Percentiles rank a stretch among this genome's conserved stretches.
These are phyloP conservation scores for Alligator sinensis DNA, from an alignment of 2,113 vertebrate species.

Conservation along the genomic window DNA sequence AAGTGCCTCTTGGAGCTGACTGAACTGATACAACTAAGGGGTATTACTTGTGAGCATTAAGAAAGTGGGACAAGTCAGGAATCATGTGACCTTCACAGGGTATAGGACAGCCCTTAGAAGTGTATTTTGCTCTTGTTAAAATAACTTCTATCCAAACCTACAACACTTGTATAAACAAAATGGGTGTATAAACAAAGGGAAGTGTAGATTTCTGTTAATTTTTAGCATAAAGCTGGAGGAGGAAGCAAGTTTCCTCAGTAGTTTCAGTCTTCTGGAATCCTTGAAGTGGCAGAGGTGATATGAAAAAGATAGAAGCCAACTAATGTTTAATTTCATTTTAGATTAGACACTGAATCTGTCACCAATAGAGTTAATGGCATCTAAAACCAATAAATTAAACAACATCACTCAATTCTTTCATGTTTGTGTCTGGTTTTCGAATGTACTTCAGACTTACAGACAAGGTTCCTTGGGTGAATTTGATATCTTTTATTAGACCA, in stretches of 20 bases:
- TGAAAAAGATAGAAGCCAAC: background rate
- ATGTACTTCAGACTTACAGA: conserved; percentile 33
- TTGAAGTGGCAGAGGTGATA: background rate
- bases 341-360: background rate
- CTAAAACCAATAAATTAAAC: conserved; percentile 43
- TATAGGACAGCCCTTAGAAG: background rate
- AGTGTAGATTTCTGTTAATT: background rate
- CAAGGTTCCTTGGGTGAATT: too few relatives aligned
- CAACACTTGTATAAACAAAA: background rate
- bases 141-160: background rate
- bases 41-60: background rate
- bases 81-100: background rate
- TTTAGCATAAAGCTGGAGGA: background rate
- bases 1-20: background rate
- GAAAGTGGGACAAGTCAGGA: background rate
- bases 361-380: conserved; percentile 22
- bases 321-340: background rate
- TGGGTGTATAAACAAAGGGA: background rate
- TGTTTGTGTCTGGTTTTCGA: conserved; percentile 64
- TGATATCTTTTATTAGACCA: too few relatives aligned
- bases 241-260: background rate
- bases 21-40: background rate
- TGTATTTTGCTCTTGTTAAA: background rate
- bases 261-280: background rate
- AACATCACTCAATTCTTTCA: conserved; percentile 50